Evolutionary conservation across 2,113 vertebrate genomes (phyloP), one percentile per base, ranked within the genome.

Genomic region (Coryphaenoides rupestris): DNA sequence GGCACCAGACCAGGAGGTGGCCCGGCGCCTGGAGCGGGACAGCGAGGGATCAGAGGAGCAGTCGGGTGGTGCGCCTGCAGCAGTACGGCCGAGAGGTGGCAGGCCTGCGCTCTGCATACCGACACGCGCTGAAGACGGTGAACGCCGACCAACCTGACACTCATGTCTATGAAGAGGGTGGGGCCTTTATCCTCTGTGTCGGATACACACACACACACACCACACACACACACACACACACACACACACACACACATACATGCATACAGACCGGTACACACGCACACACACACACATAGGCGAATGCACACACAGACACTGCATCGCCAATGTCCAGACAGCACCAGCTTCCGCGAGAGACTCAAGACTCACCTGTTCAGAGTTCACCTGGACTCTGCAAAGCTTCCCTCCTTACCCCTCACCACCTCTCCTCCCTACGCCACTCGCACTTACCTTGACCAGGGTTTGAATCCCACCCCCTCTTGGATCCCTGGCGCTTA

Each of bases 101-200:
- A 0, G 87, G 80, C 9, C 47, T 98, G 65, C 88, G 80, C 19
- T 86, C 79, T 1, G 85, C 86, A 46, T 98, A 93, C 81, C 64
- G 86, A 73, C 62, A 88, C 81, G 23, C 65, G 77, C 75, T 89
- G 87, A 95, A 90, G 66, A 77, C 70, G 1, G 65, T 99, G 82
- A 90, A 89, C 7, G 87, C 90, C 0, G 92, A 99, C 86, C 95
- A 98, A 69, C 94, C 94, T 0, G 90, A 87, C 0, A 2, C 85
- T 33, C 93, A 98, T 4, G 89, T 96, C 65, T 91, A 94, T 69
- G 91, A 89, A 0, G 94, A 98, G 76, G 94, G 95, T 96, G 60
- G n/a, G 21, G 16, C 59, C 23, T 47, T 24, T 22, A 52, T n/a
- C 50, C 55, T 19, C 40, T 19, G 2, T 1, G 2, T 1, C 33